Conservation (phyloP, 2,888 invertebrate species). For the Hoplodrina ambigua region DNA sequence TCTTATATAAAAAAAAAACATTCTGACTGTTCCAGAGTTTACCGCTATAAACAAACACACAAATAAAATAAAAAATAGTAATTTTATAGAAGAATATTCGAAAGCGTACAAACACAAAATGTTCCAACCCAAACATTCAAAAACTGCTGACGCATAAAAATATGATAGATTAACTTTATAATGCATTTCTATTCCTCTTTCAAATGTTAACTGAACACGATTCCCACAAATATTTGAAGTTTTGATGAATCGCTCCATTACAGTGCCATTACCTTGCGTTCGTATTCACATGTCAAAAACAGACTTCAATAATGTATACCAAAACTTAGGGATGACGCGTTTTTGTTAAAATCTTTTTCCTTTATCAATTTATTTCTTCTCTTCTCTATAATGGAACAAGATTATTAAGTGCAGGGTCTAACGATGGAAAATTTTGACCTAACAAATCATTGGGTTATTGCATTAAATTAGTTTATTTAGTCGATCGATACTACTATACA, state of each 20-base stretch:
- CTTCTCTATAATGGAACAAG: background rate
- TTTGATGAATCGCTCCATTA: conserved; percentile 67
- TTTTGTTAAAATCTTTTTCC: background rate
- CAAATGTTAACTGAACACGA: conserved; percentile 34
- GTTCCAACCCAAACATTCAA: background rate
- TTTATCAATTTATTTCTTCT: background rate
- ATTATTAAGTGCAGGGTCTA: background rate
- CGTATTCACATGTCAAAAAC: conserved; percentile 61
- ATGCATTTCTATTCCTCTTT: conserved; percentile 35
- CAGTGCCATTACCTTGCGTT: conserved; percentile 40
- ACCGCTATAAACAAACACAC: too few relatives aligned
- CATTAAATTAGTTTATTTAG: too few relatives aligned
- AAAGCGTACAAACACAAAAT: too few relatives aligned
- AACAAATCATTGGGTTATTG: too few relatives aligned
- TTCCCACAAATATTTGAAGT: conserved; percentile 55
- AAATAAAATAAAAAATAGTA: too few relatives aligned
- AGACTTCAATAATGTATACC: conserved; percentile 22
- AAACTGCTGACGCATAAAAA: conserved; percentile 46
- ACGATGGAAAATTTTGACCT: too few relatives aligned
- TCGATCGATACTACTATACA: too few relatives aligned
- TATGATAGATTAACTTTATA: conserved; percentile 47
- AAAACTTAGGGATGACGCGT: conserved; percentile 5
- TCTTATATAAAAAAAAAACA: too few relatives aligned
- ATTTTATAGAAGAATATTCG: too few relatives aligned
- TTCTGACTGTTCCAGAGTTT: too few relatives aligned